Evolutionary conservation across 2,113 vertebrate species (phyloP).

Genomic region (Cyanoramphus novaezelandiae): DNA sequence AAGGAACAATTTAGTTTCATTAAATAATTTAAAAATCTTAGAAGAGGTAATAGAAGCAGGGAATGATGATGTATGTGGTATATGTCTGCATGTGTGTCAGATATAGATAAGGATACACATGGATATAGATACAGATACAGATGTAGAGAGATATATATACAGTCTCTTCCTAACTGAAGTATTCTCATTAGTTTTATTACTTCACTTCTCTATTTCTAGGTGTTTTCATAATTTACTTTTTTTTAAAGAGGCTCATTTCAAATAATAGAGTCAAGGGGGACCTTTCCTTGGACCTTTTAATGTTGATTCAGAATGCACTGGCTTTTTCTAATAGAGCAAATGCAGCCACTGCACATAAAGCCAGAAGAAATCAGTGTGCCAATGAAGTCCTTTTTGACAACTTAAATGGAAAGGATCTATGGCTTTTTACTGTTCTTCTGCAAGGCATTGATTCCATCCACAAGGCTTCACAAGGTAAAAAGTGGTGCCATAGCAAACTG

Average conservation of each 20-base stretch:
- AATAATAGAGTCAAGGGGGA: not conserved
- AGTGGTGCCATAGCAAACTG: not conserved
- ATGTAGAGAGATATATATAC: not conserved
- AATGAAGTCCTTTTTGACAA: not conserved
- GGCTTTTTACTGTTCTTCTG: not conserved
- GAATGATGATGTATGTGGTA: not conserved
- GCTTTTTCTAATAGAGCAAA: not conserved
- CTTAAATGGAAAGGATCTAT: not conserved
- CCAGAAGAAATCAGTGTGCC: not conserved
- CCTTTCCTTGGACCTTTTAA: not conserved
- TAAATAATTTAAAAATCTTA: not conserved
- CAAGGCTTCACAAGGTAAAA: not conserved
- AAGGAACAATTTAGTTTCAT: not conserved
- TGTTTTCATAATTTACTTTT: not conserved
- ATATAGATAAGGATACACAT: not conserved
- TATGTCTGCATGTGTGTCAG: not conserved
- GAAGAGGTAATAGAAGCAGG: not conserved
- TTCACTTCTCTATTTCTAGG: not conserved
- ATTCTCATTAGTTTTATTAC: not conserved
- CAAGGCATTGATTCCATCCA: not conserved
- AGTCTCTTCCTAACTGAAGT: not conserved
- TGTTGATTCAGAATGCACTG: not conserved
- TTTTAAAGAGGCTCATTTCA: not conserved
- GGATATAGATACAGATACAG: not conserved
- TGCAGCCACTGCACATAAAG: not conserved